Evolutionary conservation across 2,113 vertebrate species (phyloP), one percentile per base, ranked within the genome.

Genomic region (Chauna torquata): DNA sequence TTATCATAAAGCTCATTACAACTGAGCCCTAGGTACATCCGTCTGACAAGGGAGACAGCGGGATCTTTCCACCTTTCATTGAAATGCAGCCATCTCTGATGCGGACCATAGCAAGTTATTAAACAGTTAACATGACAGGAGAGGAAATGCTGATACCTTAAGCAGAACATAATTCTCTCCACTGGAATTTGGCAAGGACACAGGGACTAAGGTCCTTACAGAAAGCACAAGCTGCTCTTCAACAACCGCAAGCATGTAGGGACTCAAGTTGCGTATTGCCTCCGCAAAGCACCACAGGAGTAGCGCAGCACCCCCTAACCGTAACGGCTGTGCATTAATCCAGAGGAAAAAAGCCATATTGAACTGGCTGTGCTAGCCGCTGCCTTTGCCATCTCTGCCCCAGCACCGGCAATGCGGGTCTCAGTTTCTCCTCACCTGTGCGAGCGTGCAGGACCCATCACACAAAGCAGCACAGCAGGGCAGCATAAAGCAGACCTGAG

Each of bases 111-210:
- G 25, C 55, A 64, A 66, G 88, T 30, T 83, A 59, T 58, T 66
- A 49, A 95, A 95, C n/a, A 90, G 95, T 96, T 97, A 96, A 92
- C 50, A 83, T 34, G 32, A 69, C 78, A 95, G 61, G 59, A 95
- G 45, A 92, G 89, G 89, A 97, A 96, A 96, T 70, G 50, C 68
- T 97, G 92, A 94, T 95, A 97, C 95, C 94, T 97, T 92, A 88
- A 92, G 70, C 55, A 94, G 81, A 89, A 90, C 92, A 91, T 86
- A 59, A 88, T 94, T 96, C 91, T 90, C 89, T 96, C 91, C 89
- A 94, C 82, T 93, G 96, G 96, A 97, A 96, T 97, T 96, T 97
- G 91, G 94, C 93, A 96, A 68, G 2, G 7, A 62, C 78, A 81
- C 71, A 55, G 52, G 65, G 44, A 91, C 84, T 91, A 92, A 87